Base-by-base conservation (phyloP, 2,797 vertebrate genomes). In the Parauchenoglanis ngamensis region DNA sequence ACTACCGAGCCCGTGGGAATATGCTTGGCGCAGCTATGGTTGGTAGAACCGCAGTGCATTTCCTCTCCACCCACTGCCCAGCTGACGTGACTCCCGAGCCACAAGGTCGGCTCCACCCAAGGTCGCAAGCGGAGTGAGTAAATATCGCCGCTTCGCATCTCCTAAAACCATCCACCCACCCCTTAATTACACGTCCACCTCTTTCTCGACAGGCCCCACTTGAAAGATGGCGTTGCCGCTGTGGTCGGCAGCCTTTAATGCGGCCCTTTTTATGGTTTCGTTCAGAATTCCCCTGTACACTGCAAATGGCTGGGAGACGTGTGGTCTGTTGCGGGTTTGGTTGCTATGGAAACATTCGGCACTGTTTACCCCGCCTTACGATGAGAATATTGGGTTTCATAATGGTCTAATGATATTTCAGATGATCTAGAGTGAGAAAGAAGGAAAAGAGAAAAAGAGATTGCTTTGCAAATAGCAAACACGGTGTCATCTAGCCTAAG, bases 171-270 rank as follows among this genome's bases (percentile, higher is more conserved):
- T 91, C 87, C 87, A 81, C 87, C 89, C 81, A 79, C 85, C 86
- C 90, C 73, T 85, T 91, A 90, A 91, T 91, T 91, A 91, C 80
- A 88, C 25, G 84, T 88, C 89, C 89, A 90, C 87, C 88, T 89
- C 88, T 87, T 90, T 91, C 85, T 85, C 89, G 82, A 87, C 89
- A 85, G 85, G 87, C 86, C 85, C 89, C 67, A 63, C 86, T 82
- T 89, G 75, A 90, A 90, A 90, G 90, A 76, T 70, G n/a, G 84
- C 70, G 10, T 54, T 31, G 61, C 79, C 84, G 13, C 57, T 73
- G 87, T 25, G 84, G 87, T 88, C 88, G 49, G 85, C 86, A n/a
- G 83, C 68, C 82, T 84, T 89, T 89, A 89, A 91, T 88, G 85
- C 85, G 83, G 90, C 73, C 72, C 84, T 76, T 86, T 90, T 90